Conservation (phyloP, 92 coral and sea anemone genomes). For the Bergia sp. region DNA sequence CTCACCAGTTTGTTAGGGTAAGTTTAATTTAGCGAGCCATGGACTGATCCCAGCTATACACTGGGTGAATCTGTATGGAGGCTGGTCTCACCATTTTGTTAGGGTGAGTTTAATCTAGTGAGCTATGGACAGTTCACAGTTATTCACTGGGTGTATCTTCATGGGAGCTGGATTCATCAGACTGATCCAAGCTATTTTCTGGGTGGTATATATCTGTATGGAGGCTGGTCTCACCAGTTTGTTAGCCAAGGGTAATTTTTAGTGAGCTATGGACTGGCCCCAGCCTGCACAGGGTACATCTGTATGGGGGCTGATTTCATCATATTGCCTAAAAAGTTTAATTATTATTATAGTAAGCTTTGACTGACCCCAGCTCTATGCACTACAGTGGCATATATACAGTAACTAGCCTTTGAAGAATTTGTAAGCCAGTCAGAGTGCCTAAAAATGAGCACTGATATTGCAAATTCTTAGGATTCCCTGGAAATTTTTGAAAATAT, state of each 20-base stretch:
- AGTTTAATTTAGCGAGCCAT: not conserved
- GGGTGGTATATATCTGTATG: not conserved
- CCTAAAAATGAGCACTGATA: too few relatives aligned
- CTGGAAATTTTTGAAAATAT: too few relatives aligned
- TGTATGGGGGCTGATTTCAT: conserved; percentile 80
- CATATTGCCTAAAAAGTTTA: not conserved
- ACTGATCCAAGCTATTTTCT: not conserved
- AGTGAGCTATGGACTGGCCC: conserved; percentile 13
- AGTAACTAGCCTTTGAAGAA: too few relatives aligned
- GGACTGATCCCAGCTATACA: not conserved
- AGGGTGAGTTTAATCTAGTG: too few relatives aligned
- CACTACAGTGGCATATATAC: too few relatives aligned
- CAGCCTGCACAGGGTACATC: conserved; percentile 76
- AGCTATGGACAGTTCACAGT: conserved; percentile 80
- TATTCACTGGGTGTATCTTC: conserved; percentile 84
- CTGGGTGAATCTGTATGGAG: not conserved
- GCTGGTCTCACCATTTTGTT: too few relatives aligned
- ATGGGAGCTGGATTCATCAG: conserved; percentile 65
- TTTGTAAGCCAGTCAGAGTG: too few relatives aligned
- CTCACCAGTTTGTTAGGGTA: conserved; percentile 76
- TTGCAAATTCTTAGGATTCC: too few relatives aligned
- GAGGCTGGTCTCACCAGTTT: too few relatives aligned
- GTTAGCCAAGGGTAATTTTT: too few relatives aligned
- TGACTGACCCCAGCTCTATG: too few relatives aligned
- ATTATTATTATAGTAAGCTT: too few relatives aligned